Percentiles rank a stretch among this genome's conserved stretches.
These are phyloP conservation scores for Zaprionus bogoriensis DNA, from an alignment of 2,888 invertebrate species.

Conservation along the genomic window DNA sequence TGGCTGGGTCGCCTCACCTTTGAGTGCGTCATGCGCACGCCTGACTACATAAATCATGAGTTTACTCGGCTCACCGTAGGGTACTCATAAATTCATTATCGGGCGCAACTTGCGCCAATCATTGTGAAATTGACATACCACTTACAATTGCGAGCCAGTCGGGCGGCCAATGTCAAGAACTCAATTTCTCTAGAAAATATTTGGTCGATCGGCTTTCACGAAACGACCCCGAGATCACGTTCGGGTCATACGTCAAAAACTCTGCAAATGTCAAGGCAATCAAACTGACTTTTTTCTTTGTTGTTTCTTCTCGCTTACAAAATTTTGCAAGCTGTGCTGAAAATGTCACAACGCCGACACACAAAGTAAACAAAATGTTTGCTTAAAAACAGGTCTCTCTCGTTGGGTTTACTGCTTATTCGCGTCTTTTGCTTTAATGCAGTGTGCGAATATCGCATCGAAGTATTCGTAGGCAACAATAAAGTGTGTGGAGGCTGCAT, in stretches of 20 bases:
- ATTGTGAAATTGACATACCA: constrained; percentile 13
- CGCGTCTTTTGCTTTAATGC: constrained; percentile 3
- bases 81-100: constrained; percentile 21
- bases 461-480: background rate
- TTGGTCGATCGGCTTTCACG: background rate
- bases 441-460: background rate
- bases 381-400: constrained; percentile 4
- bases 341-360: constrained; percentile 14
- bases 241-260: constrained; percentile 11
- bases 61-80: constrained; percentile 22
- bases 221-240: constrained; percentile 27
- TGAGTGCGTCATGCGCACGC: constrained; percentile 4
- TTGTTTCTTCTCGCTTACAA: background rate
- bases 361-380: constrained; percentile 14
- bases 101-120: constrained; percentile 11
- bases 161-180: constrained; percentile 44
- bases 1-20: background rate
- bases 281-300: constrained; percentile 1
- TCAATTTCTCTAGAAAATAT: background rate
- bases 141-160: constrained; percentile 1
- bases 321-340: constrained; percentile 23
- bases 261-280: constrained; percentile 52
- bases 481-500: background rate
- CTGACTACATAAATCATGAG: constrained; percentile 30
- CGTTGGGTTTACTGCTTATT: background rate